These are phyloP conservation scores for Glossosoma conforme DNA, from an alignment of 1,140 invertebrate species.

Conservation along the genomic window DNA sequence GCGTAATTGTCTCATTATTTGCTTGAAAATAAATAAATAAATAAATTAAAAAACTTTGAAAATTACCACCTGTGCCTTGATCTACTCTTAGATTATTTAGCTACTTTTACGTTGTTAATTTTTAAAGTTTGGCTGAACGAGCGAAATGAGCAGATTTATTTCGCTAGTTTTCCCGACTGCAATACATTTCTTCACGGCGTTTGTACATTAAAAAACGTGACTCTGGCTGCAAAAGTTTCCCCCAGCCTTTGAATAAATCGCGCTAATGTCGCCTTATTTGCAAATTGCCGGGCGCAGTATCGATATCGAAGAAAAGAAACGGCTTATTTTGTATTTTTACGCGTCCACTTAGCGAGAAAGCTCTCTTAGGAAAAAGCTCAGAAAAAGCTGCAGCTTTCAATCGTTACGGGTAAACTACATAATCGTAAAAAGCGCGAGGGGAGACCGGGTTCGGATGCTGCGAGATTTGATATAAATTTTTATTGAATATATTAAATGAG, in stretches of 20 bases:
- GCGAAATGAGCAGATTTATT: too few relatives aligned
- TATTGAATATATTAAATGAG: conserved; percentile 8
- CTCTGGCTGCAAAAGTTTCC: too few relatives aligned
- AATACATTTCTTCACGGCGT: too few relatives aligned
- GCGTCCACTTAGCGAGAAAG: conserved; percentile 13
- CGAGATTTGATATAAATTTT: conserved; percentile 2
- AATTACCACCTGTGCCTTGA: too few relatives aligned
- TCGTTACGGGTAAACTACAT: conserved; percentile 21
- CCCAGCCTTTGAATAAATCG: conserved; percentile 27
- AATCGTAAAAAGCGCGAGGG: conserved; percentile 16
- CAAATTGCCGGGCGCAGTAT: conserved; percentile 29
- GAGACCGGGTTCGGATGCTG: background rate
- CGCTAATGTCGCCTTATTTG: conserved; percentile 28
- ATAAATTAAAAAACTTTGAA: too few relatives aligned
- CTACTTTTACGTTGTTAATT: too few relatives aligned
- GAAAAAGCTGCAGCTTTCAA: conserved; percentile 10
- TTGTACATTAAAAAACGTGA: too few relatives aligned
- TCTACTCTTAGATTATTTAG: too few relatives aligned
- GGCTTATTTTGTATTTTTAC: conserved; percentile 32
- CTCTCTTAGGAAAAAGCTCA: conserved; percentile 3
- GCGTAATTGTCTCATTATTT: too few relatives aligned
- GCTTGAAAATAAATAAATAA: too few relatives aligned
- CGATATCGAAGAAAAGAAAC: conserved; percentile 27
- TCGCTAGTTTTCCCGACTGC: too few relatives aligned
- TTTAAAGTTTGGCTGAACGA: too few relatives aligned